phyloP scores from a whole-genome alignment of 2,888 invertebrate species.

The Drosophila subsilvestris region DNA sequence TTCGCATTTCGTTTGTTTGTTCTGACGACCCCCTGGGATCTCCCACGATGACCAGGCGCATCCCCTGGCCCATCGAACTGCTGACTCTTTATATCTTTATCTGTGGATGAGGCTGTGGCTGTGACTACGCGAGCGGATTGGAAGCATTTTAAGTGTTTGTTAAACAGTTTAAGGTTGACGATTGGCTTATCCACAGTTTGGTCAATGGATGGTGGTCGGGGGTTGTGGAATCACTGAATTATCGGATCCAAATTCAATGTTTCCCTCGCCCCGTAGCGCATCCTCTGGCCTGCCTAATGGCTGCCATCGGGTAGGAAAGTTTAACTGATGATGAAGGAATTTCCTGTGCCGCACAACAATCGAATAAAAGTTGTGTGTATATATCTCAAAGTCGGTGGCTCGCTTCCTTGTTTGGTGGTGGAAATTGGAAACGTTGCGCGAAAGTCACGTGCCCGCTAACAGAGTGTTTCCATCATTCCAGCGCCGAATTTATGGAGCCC shows the following conservation, averaged over 20 bases:
- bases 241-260: conserved; percentile 14
- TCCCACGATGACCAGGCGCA: conserved; percentile 62
- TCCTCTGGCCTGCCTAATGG: conserved; percentile 1
- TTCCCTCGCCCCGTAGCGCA: not conserved
- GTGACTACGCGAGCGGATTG: conserved; percentile 56
- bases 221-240: conserved; percentile 17
- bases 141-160: conserved; percentile 71
- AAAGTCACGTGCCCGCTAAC: conserved; percentile 26
- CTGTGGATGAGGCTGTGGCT: conserved; percentile 41
- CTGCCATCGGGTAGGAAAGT: conserved; percentile 7
- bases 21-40: conserved; percentile 30
- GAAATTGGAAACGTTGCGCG: conserved; percentile 1
- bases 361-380: conserved; percentile 1
- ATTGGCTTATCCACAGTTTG: conserved; percentile 42
- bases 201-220: not conserved
- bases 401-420: not conserved
- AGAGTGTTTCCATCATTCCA: conserved; percentile 42
- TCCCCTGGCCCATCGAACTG: not conserved
- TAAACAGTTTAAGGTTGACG: conserved; percentile 73
- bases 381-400: not conserved
- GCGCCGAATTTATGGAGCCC: conserved; percentile 20
- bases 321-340: conserved; percentile 11
- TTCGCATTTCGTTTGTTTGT: conserved; percentile 51
- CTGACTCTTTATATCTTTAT: conserved; percentile 2
- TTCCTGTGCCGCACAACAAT: conserved; percentile 3